A percentile compares a stretch with the other conserved stretches of the same genome.
Conservation (phyloP, 1,140 invertebrate species). For the Glossosoma conforme region DNA sequence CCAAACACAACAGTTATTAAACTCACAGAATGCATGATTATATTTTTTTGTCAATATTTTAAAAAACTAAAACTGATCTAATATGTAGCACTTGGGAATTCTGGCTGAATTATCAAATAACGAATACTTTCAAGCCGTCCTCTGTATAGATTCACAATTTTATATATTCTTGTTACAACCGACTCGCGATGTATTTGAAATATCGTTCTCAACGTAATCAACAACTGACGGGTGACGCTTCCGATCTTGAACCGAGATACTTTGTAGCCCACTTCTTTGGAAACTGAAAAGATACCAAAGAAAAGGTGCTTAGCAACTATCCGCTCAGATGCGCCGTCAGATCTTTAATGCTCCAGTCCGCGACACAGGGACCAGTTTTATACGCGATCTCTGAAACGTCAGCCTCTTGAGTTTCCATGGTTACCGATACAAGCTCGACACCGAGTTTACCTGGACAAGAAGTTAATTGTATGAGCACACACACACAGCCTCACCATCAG, state of each 20-base stretch:
- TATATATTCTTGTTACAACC: constrained; percentile 6
- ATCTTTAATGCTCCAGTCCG: constrained; percentile 20
- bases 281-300: constrained; percentile 22
- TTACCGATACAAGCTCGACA: constrained; percentile 6
- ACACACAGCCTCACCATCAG: not conserved
- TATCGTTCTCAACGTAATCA: constrained; percentile 11
- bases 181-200: constrained; percentile 2
- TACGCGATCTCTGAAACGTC: constrained; percentile 9
- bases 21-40: constrained; percentile 19
- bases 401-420: constrained; percentile 7
- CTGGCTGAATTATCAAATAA: constrained; percentile 10
- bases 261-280: constrained; percentile 29
- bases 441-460: not conserved
- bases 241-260: constrained; percentile 18
- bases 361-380: constrained; percentile 11
- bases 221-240: constrained; percentile 14
- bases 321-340: constrained; percentile 21
- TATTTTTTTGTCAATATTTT: constrained; percentile 5
- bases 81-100: constrained; percentile 9
- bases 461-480: no score
- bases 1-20: constrained; percentile 25
- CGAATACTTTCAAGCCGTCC: no score
- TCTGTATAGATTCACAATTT: no score
- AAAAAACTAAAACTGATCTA: constrained; percentile 11
- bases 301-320: constrained; percentile 24